These are phyloP conservation scores for Bufotes viridis DNA, from an alignment of 2,797 vertebrate genomes.

Conservation along the genomic window DNA sequence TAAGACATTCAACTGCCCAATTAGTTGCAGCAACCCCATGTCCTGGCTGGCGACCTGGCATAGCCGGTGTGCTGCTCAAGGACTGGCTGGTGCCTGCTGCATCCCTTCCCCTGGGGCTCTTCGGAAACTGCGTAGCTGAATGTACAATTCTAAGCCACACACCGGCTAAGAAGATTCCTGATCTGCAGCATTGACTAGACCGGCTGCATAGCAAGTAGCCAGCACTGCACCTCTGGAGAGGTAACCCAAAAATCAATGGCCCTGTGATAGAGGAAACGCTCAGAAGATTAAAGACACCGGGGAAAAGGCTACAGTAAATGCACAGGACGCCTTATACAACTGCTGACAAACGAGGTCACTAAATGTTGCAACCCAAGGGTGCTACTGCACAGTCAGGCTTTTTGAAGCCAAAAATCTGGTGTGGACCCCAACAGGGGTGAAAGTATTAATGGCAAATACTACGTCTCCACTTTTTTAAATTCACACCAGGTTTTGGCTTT, in stretches of 20 bases:
- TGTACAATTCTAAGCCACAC: slow-evolving; percentile 36
- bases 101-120: slow-evolving; percentile 56
- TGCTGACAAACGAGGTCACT: neutral
- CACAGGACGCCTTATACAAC: neutral
- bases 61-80: slow-evolving; percentile 8
- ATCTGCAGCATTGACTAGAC: slow-evolving; percentile 51
- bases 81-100: slow-evolving; percentile 58
- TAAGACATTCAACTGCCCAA: neutral
- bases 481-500: too few species aligned
- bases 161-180: slow-evolving; percentile 17
- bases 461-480: too few species aligned
- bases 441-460: too few species aligned
- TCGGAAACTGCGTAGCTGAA: slow-evolving; percentile 54
- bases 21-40: neutral
- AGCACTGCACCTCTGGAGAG: slow-evolving; percentile 2
- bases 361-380: neutral
- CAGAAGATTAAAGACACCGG: neutral
- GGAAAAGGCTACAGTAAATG: neutral
- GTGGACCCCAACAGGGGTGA: too few species aligned
- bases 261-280: neutral
- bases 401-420: too few species aligned
- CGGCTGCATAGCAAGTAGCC: slow-evolving; percentile 51
- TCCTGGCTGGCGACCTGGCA: slow-evolving; percentile 37
- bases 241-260: neutral
- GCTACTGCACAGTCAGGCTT: too few species aligned